Percentiles rank a stretch among this genome's conserved stretches.
phyloP scores from a whole-genome alignment of 2,797 vertebrate species.

The Mormyrus proboscirostris region DNA sequence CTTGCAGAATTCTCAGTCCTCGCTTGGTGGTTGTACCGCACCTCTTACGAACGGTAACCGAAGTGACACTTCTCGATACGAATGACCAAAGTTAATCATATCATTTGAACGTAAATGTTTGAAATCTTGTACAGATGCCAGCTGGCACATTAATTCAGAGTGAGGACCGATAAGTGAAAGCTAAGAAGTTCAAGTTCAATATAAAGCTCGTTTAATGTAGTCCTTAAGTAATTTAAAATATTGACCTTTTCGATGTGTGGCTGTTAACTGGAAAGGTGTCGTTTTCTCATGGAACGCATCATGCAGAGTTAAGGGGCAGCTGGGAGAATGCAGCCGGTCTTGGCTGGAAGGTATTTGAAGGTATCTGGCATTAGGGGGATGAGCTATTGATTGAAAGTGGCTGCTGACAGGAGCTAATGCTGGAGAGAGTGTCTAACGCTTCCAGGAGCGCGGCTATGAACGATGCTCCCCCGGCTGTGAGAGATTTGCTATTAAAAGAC shows the following conservation, averaged over 20 bases:
- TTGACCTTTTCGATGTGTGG: slow-evolving; percentile 20
- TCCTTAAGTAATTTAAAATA: neutral
- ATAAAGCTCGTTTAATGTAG: neutral
- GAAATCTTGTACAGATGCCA: neutral
- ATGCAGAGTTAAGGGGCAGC: slow-evolving; percentile 23
- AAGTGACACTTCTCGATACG: neutral
- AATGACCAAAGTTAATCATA: neutral
- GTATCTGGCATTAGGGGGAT: slow-evolving; percentile 26
- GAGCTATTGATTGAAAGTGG: slow-evolving; percentile 30
- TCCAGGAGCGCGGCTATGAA: slow-evolving; percentile 25
- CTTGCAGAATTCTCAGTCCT: neutral
- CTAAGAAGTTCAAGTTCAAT: neutral
- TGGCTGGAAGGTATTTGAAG: slow-evolving; percentile 8
- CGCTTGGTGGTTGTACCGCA: neutral
- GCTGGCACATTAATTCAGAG: neutral
- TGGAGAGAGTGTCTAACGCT: slow-evolving; percentile 22
- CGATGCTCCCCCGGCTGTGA: slow-evolving; percentile 11
- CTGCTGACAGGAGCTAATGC: slow-evolving; percentile 23
- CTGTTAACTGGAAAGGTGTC: slow-evolving; percentile 7
- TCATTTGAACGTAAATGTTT: neutral
- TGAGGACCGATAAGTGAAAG: neutral
- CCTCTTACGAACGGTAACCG: neutral
- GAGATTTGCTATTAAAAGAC: slow-evolving; percentile 19
- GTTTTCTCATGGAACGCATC: slow-evolving; percentile 13
- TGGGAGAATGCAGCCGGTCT: slow-evolving; percentile 14